phyloP scores from a whole-genome alignment of 2,888 invertebrate species.

The Thymelicus sylvestris region DNA sequence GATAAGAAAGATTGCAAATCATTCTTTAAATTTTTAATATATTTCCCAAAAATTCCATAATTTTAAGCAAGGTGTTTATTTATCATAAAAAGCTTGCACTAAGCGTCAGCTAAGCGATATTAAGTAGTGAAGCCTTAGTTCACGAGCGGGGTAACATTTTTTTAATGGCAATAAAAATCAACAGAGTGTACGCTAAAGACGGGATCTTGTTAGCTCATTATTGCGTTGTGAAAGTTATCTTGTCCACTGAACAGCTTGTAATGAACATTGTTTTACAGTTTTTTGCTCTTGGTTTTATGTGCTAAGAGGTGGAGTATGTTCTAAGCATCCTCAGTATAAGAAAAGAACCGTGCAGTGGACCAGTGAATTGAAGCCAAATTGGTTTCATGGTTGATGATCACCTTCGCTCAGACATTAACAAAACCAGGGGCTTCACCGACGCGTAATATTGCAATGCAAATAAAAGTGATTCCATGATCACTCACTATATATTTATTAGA shows the following conservation, averaged over 20 bases:
- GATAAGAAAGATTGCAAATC: too few relatives aligned
- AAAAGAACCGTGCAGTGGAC: too few relatives aligned
- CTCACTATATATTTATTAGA: too few relatives aligned
- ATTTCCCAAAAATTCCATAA: background rate
- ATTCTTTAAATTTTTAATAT: too few relatives aligned
- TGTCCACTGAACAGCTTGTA: background rate
- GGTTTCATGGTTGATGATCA: too few relatives aligned
- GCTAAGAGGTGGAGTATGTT: too few relatives aligned
- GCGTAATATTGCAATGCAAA: too few relatives aligned
- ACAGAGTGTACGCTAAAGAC: constrained; percentile 9
- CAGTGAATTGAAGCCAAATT: too few relatives aligned
- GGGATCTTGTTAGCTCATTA: constrained; percentile 16
- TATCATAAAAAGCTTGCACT: background rate
- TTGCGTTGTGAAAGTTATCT: constrained; percentile 14
- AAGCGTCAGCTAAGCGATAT: constrained; percentile 8
- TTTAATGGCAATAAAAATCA: constrained; percentile 27
- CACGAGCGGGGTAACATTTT: constrained; percentile 8
- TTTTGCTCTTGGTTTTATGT: background rate
- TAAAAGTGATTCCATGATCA: too few relatives aligned
- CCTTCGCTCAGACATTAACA: too few relatives aligned
- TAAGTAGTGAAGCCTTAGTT: constrained; percentile 3
- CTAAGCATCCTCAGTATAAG: too few relatives aligned
- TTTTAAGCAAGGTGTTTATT: background rate
- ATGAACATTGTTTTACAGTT: background rate
- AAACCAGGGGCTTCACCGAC: too few relatives aligned